Evolutionary conservation across 1,140 invertebrate species (phyloP).

Genomic region (Drosophila varians): DNA sequence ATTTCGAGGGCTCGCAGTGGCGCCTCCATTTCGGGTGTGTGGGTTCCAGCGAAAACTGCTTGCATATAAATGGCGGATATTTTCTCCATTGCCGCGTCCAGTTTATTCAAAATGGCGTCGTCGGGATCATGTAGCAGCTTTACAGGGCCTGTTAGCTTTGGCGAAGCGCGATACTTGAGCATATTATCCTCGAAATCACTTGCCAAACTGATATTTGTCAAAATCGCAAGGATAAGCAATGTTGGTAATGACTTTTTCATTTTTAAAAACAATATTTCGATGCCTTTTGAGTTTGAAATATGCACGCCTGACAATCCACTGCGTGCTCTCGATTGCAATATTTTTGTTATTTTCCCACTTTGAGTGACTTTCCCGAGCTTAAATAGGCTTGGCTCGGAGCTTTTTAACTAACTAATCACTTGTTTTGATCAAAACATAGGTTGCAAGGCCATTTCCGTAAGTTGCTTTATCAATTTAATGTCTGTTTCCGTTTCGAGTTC

Average conservation of each 20-base stretch:
- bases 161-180: constrained; percentile 42
- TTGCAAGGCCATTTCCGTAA: constrained; percentile 35
- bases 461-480: constrained; percentile 35
- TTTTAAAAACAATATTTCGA: constrained; percentile 11
- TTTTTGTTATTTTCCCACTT: constrained; percentile 16
- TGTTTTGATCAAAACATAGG: constrained; percentile 12
- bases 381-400: constrained; percentile 32
- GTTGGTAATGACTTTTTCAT: neutral
- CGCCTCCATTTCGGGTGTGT: constrained; percentile 64
- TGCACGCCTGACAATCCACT: constrained; percentile 69
- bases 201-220: constrained; percentile 14
- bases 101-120: constrained; percentile 53
- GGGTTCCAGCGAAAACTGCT: constrained; percentile 66
- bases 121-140: constrained; percentile 36
- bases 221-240: neutral
- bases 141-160: constrained; percentile 51
- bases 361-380: constrained; percentile 5
- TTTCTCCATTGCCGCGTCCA: constrained; percentile 63
- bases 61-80: constrained; percentile 72
- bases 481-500: constrained; percentile 30
- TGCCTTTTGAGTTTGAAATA: constrained; percentile 12
- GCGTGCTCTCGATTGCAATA: constrained; percentile 55
- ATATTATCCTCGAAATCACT: constrained; percentile 1
- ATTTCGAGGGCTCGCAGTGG: constrained; percentile 60
- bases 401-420: constrained; percentile 11